Base-by-base conservation (phyloP, 2,113 vertebrate species). In the Grallaria varia region DNA sequence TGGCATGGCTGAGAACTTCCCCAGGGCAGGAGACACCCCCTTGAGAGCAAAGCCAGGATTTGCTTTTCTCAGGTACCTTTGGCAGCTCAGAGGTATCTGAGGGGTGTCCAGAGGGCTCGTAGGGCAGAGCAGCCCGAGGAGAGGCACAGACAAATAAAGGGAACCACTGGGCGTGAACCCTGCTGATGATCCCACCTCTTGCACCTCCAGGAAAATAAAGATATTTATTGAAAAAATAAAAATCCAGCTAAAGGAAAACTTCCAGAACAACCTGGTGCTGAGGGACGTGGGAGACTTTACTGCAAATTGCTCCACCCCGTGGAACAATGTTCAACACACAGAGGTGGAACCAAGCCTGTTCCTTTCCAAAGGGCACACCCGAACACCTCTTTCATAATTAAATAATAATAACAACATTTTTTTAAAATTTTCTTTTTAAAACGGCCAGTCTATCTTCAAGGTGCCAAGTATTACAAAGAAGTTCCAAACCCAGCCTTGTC, bases 221-320 rank as follows among this genome's bases (percentile, higher is more conserved):
- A 3, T 3, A 14, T 21, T 45, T 27, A 87, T 73, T 73, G 22
- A 47, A 23, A 62, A 69, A 76, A 84, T 40, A 7, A 66, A 7
- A 67, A 77, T 42, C 15, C 16, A 16, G 23, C 37, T 4, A 15
- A 23, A 45, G 8, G 8, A 10, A 60, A 42, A 60, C 2, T 13
- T 33, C 67, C 0, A 1, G 31, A 68, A 5, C 9, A 68, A 11
- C 9, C 10, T 1, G 2, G 12, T 1, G 4, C 4, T 33, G 12
- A 75, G 33, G 35, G 9, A 84, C 63, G 10, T 0, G 1, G 13
- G 59, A 49, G 49, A 35, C 4, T 56, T 27, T 17, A 3, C n/a
- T 37, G 35, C 47, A 82, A 55, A n/a, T 4, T 42, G 40, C 40
- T 40, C 21, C 21, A 45, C 30, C 33, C 28, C 3, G 0, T 5